A percentile compares a stretch with the other conserved stretches of the same genome.
These are phyloP conservation scores for Clavelina lepadiformis DNA, from an alignment of 23 tunicate species.

Conservation along the genomic window DNA sequence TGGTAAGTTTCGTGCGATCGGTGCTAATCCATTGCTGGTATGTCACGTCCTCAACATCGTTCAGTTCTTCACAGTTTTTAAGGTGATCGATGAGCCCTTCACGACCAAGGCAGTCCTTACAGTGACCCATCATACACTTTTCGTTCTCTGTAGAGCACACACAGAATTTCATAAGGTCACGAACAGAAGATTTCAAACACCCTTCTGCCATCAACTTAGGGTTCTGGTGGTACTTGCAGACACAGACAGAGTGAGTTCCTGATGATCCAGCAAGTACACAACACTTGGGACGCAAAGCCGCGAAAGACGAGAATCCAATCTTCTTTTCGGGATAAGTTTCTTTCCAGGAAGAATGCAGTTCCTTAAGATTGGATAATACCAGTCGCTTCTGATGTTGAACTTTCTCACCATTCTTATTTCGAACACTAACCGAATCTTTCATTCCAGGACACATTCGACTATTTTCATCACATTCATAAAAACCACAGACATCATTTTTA, in stretches of 20 bases:
- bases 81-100: background rate
- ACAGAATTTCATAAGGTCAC: slow-evolving; percentile 11
- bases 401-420: slow-evolving; percentile 11
- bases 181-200: slow-evolving; percentile 3
- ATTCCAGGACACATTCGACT: slow-evolving; percentile 12
- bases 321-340: slow-evolving; percentile 3
- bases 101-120: slow-evolving; percentile 14
- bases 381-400: slow-evolving; percentile 13
- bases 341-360: slow-evolving; percentile 12
- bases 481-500: background rate
- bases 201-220: slow-evolving; percentile 4
- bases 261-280: slow-evolving; percentile 21
- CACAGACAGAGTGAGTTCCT: slow-evolving; percentile 19
- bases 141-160: slow-evolving; percentile 14
- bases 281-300: slow-evolving; percentile 7
- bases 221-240: slow-evolving; percentile 9
- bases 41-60: slow-evolving; percentile 13
- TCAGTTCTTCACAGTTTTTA: slow-evolving; percentile 4
- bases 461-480: slow-evolving; percentile 4
- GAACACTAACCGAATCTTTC: background rate
- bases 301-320: slow-evolving; percentile 18
- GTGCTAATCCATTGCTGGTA: slow-evolving; percentile 21
- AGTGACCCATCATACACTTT: slow-evolving; percentile 15
- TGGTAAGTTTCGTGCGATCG: slow-evolving; percentile 7
- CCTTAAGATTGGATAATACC: slow-evolving; percentile 7